phyloP scores from a whole-genome alignment of 2,888 invertebrate species.

The Melikaiella ostensackeni region DNA sequence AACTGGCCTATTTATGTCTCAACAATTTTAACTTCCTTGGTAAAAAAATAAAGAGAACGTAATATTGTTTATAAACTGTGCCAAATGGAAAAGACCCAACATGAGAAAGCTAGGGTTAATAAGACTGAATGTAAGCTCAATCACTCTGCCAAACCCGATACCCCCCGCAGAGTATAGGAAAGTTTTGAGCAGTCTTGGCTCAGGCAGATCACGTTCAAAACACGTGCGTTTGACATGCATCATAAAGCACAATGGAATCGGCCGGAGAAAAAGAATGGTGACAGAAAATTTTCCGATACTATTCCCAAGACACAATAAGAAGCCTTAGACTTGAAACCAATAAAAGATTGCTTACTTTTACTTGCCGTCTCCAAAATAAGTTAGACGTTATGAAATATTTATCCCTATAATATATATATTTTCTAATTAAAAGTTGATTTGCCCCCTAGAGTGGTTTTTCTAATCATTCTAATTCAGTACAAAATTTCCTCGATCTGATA shows the following conservation, averaged over 20 bases:
- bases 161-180: slow-evolving; percentile 1
- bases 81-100: background rate
- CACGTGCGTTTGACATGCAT: slow-evolving; percentile 1
- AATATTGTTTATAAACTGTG: no score
- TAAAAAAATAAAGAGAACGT: no score
- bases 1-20: no score
- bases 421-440: no score
- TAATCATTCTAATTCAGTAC: no score
- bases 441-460: no score
- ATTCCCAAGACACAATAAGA: background rate
- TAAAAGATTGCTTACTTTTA: slow-evolving; percentile 18
- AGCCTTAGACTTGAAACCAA: slow-evolving; percentile 9
- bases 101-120: background rate
- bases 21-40: no score
- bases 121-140: slow-evolving; percentile 1
- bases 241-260: slow-evolving; percentile 7
- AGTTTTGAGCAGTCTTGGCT: slow-evolving; percentile 32
- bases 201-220: slow-evolving; percentile 25
- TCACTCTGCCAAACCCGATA: background rate
- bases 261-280: background rate
- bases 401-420: no score
- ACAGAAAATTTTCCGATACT: slow-evolving; percentile 11
- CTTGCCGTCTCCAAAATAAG: background rate
- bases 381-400: no score
- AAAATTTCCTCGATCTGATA: background rate